phyloP scores from a whole-genome alignment of 2,888 invertebrate genomes.

The Eupithecia exiguata region DNA sequence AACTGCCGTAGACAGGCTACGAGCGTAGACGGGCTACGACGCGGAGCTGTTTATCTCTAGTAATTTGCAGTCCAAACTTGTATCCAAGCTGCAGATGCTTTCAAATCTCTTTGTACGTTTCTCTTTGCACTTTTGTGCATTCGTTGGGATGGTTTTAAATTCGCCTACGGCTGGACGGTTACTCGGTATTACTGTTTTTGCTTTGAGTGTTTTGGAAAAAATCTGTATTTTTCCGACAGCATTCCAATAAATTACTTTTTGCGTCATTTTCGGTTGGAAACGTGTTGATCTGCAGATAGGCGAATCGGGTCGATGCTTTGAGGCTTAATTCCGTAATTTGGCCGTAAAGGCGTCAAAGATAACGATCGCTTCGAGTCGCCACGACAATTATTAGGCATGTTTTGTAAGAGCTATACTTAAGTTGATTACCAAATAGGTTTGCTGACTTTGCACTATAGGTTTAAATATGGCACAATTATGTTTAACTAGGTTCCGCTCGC shows the following conservation, averaged over 20 bases:
- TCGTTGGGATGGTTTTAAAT: slow-evolving; percentile 70
- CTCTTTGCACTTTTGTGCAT: slow-evolving; percentile 75
- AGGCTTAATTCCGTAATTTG: slow-evolving; percentile 67
- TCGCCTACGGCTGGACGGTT: slow-evolving; percentile 50
- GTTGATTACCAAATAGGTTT: slow-evolving; percentile 68
- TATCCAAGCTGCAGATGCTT: slow-evolving; percentile 78
- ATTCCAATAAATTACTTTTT: slow-evolving; percentile 16
- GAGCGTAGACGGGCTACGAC: slow-evolving; percentile 36
- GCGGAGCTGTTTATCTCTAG: slow-evolving; percentile 69
- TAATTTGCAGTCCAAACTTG: slow-evolving; percentile 78
- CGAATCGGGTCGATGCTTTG: slow-evolving; percentile 57
- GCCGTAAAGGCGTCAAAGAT: slow-evolving; percentile 67
- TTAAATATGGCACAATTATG: not conserved
- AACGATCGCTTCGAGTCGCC: slow-evolving; percentile 63
- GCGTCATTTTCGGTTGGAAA: slow-evolving; percentile 28
- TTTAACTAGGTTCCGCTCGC: not conserved
- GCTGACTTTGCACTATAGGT: slow-evolving; percentile 11
- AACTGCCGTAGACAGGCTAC: slow-evolving; percentile 64
- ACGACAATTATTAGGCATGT: slow-evolving; percentile 69
- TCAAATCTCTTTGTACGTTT: slow-evolving; percentile 76
- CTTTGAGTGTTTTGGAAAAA: slow-evolving; percentile 21
- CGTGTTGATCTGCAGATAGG: slow-evolving; percentile 49
- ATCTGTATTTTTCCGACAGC: not conserved
- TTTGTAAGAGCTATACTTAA: slow-evolving; percentile 67
- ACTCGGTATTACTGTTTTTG: slow-evolving; percentile 57